Percentiles rank a stretch among this genome's conserved stretches.
phyloP scores from a whole-genome alignment of 2,797 vertebrate species.

The Rhinophrynus dorsalis region DNA sequence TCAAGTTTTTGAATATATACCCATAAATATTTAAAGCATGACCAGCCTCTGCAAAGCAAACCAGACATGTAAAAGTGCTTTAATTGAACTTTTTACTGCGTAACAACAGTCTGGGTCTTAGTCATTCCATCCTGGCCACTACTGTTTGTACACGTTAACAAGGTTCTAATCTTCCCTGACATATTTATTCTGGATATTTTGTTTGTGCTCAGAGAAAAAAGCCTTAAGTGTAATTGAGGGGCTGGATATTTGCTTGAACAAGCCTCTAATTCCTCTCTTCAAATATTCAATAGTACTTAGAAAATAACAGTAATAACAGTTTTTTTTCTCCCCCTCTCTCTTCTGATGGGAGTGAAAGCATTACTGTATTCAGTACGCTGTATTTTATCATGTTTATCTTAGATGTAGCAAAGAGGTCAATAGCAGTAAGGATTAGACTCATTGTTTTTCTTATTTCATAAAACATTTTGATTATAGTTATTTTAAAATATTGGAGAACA shows the following conservation, averaged over 20 bases:
- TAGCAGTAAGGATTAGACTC: too few species aligned
- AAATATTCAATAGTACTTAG: slow-evolving; percentile 47
- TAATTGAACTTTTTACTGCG: too few species aligned
- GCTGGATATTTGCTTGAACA: slow-evolving; percentile 53
- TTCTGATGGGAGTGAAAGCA: slow-evolving; percentile 11
- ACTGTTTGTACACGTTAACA: slow-evolving; percentile 62
- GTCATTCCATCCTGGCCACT: background rate
- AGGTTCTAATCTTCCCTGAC: slow-evolving; percentile 62
- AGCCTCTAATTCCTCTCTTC: slow-evolving; percentile 51
- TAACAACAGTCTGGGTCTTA: background rate
- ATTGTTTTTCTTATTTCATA: too few species aligned
- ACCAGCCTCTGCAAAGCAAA: too few species aligned
- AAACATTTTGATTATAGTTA: background rate
- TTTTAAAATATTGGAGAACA: background rate
- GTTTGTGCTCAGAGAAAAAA: slow-evolving; percentile 50
- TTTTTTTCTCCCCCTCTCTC: slow-evolving; percentile 6
- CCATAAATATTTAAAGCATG: too few species aligned
- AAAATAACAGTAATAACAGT: slow-evolving; percentile 30
- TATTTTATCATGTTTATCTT: background rate
- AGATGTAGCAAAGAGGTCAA: background rate
- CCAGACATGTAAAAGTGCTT: too few species aligned
- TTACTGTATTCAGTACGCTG: background rate
- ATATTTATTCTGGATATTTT: slow-evolving; percentile 63
- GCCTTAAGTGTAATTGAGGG: slow-evolving; percentile 54
- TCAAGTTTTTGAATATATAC: too few species aligned